These are phyloP conservation scores for Ethmia dodecea DNA, from an alignment of 2,888 invertebrate genomes.

Conservation along the genomic window DNA sequence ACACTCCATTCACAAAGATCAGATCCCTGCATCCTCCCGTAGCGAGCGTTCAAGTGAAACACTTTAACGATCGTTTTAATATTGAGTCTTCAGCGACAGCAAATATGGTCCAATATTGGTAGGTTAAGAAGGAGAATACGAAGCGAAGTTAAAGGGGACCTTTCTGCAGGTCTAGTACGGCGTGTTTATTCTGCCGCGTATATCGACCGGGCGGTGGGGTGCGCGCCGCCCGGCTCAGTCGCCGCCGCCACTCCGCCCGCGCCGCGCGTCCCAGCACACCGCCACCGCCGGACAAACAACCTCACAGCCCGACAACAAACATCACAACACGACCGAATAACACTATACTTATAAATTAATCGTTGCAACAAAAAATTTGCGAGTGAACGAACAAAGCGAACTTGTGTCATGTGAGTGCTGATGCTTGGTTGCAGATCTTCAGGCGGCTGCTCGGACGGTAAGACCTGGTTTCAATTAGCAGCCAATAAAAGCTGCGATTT, in stretches of 20 bases:
- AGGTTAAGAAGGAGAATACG: conserved; percentile 1
- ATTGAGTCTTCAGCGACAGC: too few relatives aligned
- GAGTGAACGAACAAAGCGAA: conserved; percentile 23
- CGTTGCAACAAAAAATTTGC: too few relatives aligned
- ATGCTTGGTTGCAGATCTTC: conserved; percentile 39
- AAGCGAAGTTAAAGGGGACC: conserved; percentile 4
- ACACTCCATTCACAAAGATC: too few relatives aligned
- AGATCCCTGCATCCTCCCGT: too few relatives aligned
- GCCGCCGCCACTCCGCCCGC: conserved; percentile 52
- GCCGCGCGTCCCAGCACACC: conserved; percentile 50
- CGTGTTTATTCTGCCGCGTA: conserved; percentile 74
- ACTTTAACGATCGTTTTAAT: too few relatives aligned
- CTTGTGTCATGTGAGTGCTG: conserved; percentile 52
- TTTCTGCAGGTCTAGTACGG: conserved; percentile 43
- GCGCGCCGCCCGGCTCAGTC: too few relatives aligned
- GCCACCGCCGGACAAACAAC: conserved; percentile 29
- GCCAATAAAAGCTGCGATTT: not conserved
- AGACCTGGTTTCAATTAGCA: conserved; percentile 11
- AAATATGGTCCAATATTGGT: too few relatives aligned
- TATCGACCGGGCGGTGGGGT: conserved; percentile 65
- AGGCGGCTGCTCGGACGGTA: conserved; percentile 61
- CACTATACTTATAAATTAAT: not conserved
- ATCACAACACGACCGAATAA: not conserved
- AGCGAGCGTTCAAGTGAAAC: too few relatives aligned
- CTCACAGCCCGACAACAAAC: conserved; percentile 17